phyloP scores from a whole-genome alignment of 2,888 invertebrate genomes.

The Lampropteryx suffumata region DNA sequence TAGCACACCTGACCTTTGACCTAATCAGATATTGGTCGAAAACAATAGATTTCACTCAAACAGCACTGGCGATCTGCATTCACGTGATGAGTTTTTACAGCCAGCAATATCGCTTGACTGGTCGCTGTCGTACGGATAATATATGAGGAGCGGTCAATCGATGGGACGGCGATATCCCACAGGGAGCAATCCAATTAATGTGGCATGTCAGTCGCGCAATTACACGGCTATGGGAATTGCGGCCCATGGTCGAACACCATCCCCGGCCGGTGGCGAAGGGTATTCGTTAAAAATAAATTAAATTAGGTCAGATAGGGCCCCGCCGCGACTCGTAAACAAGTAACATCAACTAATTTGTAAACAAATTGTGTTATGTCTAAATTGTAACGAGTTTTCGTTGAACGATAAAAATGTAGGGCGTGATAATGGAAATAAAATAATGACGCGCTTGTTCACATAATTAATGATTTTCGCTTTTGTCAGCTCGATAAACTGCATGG shows the following conservation, averaged over 20 bases:
- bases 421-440: background rate
- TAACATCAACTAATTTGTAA: slow-evolving; percentile 24
- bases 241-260: slow-evolving; percentile 18
- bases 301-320: slow-evolving; percentile 26
- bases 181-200: slow-evolving; percentile 61
- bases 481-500: too few relatives aligned
- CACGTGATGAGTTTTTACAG: slow-evolving; percentile 14
- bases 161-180: slow-evolving; percentile 41
- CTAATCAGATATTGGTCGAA: too few relatives aligned
- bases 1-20: too few relatives aligned
- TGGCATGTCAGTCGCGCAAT: slow-evolving; percentile 56
- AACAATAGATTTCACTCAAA: background rate
- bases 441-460: too few relatives aligned
- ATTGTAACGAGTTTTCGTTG: slow-evolving; percentile 20
- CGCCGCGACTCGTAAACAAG: slow-evolving; percentile 22
- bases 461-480: too few relatives aligned
- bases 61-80: slow-evolving; percentile 12
- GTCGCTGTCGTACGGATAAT: slow-evolving; percentile 30
- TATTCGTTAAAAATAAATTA: slow-evolving; percentile 33
- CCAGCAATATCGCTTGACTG: slow-evolving; percentile 17
- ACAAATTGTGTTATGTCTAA: slow-evolving; percentile 20
- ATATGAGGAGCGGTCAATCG: slow-evolving; percentile 44
- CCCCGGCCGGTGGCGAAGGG: slow-evolving; percentile 8
- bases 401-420: slow-evolving; percentile 11
- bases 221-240: slow-evolving; percentile 49